These are phyloP conservation scores for Scaptomyza graminum DNA, from an alignment of 1,140 invertebrate genomes.

Conservation along the genomic window DNA sequence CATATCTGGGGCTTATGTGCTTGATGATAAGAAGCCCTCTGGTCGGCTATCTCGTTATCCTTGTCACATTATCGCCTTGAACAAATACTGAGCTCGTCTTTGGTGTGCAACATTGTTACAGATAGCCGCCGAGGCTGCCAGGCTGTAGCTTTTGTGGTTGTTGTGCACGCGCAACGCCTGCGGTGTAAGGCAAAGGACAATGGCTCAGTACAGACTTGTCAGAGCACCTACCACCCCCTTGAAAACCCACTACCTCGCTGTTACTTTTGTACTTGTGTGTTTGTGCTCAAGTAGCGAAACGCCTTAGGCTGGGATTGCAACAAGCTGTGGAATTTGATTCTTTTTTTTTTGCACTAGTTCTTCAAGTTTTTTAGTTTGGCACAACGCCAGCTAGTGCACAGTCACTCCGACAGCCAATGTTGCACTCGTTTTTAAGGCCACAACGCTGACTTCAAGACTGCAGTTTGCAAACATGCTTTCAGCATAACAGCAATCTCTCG, in stretches of 20 bases:
- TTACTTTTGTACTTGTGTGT: constrained; percentile 34
- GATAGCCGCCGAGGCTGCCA: constrained; percentile 45
- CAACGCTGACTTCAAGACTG: constrained; percentile 42
- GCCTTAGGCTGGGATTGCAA: constrained; percentile 64
- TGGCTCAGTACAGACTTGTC: constrained; percentile 16
- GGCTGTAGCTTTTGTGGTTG: constrained; percentile 30
- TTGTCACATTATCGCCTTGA: constrained; percentile 81
- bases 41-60: constrained; percentile 68
- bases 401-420: constrained; percentile 57
- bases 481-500: constrained; percentile 30
- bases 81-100: constrained; percentile 73
- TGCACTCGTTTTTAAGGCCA: constrained; percentile 79
- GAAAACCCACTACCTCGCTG: not conserved
- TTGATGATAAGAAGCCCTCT: constrained; percentile 68
- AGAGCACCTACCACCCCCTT: constrained; percentile 12
- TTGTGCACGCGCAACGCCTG: constrained; percentile 71
- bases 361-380: constrained; percentile 70
- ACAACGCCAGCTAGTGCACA: constrained; percentile 61
- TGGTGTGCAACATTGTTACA: constrained; percentile 75
- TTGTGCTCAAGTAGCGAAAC: constrained; percentile 80
- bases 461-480: constrained; percentile 75
- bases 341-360: constrained; percentile 36
- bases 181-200: constrained; percentile 60
- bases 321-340: constrained; percentile 51
- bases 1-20: too few relatives aligned